phyloP scores from a whole-genome alignment of 2,113 vertebrate species.

The Planiliza haematocheilus region DNA sequence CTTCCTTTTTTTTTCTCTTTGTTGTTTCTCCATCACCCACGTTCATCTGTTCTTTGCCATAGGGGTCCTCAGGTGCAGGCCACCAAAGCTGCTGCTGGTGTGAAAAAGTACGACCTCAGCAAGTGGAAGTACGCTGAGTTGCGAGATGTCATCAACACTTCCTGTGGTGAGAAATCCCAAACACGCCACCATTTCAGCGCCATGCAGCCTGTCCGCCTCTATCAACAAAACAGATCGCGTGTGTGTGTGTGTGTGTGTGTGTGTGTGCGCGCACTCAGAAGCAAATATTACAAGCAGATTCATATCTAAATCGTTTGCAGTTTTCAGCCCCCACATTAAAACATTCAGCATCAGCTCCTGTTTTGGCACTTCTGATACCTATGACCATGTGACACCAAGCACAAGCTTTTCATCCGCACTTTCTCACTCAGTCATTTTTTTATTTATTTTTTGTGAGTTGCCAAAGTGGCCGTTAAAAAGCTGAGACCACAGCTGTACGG shows the following conservation, averaged over 20 bases:
- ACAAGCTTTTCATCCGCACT: conserved; percentile 13
- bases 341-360: conserved; percentile 48
- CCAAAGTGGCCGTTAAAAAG: conserved; percentile 35
- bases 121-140: conserved; percentile 99
- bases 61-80: conserved; percentile 95
- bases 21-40: conserved; percentile 1
- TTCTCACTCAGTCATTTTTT: conserved; percentile 15
- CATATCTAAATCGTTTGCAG: conserved; percentile 23
- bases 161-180: conserved; percentile 89
- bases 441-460: neutral
- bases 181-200: conserved; percentile 16
- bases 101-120: conserved; percentile 96
- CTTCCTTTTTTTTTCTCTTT: neutral
- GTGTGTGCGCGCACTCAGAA: neutral
- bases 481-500: conserved; percentile 55
- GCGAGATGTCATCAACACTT: conserved; percentile 98
- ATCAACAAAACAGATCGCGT: neutral
- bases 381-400: neutral
- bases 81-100: conserved; percentile 92
- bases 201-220: neutral
- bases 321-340: conserved; percentile 18
- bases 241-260: neutral
- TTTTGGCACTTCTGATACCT: conserved; percentile 24
- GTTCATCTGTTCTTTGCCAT: conserved; percentile 26
- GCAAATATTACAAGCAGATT: neutral